Percentiles rank a stretch among this genome's conserved stretches.
Evolutionary conservation across 2,797 vertebrate species (phyloP).

Genomic region (Atherinosoma microstoma): DNA sequence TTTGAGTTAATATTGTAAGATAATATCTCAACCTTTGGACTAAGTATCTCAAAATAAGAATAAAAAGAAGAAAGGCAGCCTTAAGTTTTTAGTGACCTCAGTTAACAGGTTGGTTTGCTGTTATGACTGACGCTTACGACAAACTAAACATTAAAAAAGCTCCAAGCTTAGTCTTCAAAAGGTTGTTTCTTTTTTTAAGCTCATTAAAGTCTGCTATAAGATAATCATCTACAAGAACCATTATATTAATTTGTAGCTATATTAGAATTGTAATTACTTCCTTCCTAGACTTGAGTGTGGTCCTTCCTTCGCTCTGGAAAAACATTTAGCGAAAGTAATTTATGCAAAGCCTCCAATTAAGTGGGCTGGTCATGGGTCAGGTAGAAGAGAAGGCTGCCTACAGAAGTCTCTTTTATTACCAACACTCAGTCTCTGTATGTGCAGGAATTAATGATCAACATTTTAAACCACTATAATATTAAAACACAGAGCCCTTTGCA

Average conservation of each 20-base stretch:
- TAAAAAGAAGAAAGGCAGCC: background rate
- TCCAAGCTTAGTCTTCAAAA: background rate
- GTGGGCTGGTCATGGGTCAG: background rate
- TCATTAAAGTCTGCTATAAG: background rate
- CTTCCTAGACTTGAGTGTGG: background rate
- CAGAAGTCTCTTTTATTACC: background rate
- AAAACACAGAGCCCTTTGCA: background rate
- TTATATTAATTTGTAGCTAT: background rate
- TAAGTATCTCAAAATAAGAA: background rate
- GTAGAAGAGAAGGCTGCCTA: background rate
- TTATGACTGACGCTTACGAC: background rate
- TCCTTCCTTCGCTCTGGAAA: background rate
- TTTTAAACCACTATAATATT: background rate
- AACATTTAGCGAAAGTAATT: background rate
- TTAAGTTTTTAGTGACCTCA: background rate
- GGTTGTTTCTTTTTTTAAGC: background rate
- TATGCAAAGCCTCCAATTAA: background rate
- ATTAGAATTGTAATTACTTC: background rate
- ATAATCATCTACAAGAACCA: conserved; percentile 2
- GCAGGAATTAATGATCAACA: background rate
- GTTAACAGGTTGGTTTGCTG: background rate
- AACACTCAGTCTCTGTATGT: background rate
- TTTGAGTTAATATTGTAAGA: background rate
- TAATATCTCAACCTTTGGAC: background rate
- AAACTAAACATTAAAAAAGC: background rate